Evolutionary conservation across 1,140 invertebrate genomes (phyloP).

Genomic region (Psix sp.): DNA sequence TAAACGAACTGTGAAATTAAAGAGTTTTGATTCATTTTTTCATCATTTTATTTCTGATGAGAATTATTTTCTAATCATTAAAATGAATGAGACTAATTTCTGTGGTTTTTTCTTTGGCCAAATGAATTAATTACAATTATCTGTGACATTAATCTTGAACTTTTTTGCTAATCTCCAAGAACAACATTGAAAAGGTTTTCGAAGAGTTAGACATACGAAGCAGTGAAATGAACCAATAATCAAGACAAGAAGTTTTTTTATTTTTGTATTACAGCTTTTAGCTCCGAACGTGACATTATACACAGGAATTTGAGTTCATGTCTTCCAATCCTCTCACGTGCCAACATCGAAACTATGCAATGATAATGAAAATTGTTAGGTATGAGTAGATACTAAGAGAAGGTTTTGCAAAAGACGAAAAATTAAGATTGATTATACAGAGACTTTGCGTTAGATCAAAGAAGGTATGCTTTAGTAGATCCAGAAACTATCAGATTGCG

Average conservation of each 20-base stretch:
- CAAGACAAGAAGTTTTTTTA: slow-evolving; percentile 30
- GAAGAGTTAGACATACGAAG: too few species aligned
- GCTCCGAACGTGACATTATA: slow-evolving; percentile 41
- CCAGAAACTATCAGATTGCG: slow-evolving; percentile 37
- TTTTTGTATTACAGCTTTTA: slow-evolving; percentile 37
- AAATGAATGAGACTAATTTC: too few species aligned
- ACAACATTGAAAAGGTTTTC: too few species aligned
- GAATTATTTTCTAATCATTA: too few species aligned
- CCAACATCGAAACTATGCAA: slow-evolving; percentile 48
- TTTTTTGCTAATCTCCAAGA: too few species aligned
- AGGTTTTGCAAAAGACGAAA: slow-evolving; percentile 19
- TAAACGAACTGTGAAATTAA: too few species aligned
- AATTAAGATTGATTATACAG: slow-evolving; percentile 50
- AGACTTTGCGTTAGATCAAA: slow-evolving; percentile 43
- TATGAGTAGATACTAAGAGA: slow-evolving; percentile 42
- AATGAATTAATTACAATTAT: too few species aligned
- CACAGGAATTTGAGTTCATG: slow-evolving; percentile 41
- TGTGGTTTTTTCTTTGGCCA: too few species aligned
- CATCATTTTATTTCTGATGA: too few species aligned
- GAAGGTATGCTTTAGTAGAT: too few species aligned
- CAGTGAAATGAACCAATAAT: slow-evolving; percentile 32
- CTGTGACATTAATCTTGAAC: too few species aligned
- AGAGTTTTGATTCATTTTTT: too few species aligned
- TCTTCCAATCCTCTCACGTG: slow-evolving; percentile 43
- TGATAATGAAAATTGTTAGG: slow-evolving; percentile 51